phyloP scores from a whole-genome alignment of 1,140 invertebrate species.

The Achroia grisella region DNA sequence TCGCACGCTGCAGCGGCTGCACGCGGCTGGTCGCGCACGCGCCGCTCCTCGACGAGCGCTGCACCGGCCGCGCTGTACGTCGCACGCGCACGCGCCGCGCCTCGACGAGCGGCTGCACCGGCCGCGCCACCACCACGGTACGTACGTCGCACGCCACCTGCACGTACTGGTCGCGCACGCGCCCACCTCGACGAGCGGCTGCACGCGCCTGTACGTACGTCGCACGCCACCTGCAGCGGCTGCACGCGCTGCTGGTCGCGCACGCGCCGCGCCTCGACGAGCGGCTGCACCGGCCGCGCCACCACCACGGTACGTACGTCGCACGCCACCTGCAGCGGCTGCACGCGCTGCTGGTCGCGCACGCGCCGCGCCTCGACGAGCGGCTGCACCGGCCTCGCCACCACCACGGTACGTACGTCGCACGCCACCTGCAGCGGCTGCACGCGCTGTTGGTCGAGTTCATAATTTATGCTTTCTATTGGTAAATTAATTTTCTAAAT shows the following conservation, averaged over 20 bases:
- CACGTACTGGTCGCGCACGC: conserved; percentile 86
- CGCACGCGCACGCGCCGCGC: conserved; percentile 80
- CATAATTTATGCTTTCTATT: too few relatives aligned
- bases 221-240: conserved; percentile 88
- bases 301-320: background rate
- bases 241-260: conserved; percentile 87
- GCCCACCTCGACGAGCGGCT: conserved; percentile 81
- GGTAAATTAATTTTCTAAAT: too few relatives aligned
- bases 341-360: conserved; percentile 80
- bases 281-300: conserved; percentile 23
- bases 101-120: conserved; percentile 73
- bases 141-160: too few relatives aligned
- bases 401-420: background rate
- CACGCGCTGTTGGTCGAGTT: conserved; percentile 80
- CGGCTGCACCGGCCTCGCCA: conserved; percentile 24
- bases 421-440: background rate
- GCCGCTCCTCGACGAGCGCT: conserved; percentile 76
- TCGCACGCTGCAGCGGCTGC: conserved; percentile 7
- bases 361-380: conserved; percentile 81
- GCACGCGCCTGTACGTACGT: conserved; percentile 82
- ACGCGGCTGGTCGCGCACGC: conserved; percentile 82
- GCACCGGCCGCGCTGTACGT: conserved; percentile 17
- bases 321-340: background rate
- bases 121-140: conserved; percentile 8
- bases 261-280: conserved; percentile 82